These are phyloP conservation scores for Apamea crenata DNA, from an alignment of 2,888 invertebrate species.

Conservation along the genomic window DNA sequence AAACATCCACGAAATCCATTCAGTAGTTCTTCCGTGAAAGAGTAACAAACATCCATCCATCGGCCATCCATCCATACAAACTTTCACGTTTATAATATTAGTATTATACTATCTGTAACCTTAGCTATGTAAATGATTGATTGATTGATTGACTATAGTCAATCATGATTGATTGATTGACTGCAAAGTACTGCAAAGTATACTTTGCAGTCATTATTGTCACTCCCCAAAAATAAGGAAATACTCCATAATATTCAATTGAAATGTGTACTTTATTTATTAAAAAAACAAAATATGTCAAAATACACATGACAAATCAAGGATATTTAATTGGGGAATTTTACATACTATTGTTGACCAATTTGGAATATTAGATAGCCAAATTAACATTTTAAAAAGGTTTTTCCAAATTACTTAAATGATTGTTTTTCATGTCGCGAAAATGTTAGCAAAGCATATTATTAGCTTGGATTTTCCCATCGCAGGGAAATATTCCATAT, in stretches of 20 bases:
- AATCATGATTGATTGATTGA: too few relatives aligned
- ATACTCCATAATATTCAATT: background rate
- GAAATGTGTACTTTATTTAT: background rate
- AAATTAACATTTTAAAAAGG: conserved; percentile 15
- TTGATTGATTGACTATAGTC: too few relatives aligned
- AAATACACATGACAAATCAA: conserved; percentile 3
- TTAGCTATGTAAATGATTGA: too few relatives aligned
- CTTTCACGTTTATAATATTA: too few relatives aligned
- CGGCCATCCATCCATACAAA: too few relatives aligned
- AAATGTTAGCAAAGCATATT: background rate
- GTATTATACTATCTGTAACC: too few relatives aligned
- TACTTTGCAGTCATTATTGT: background rate
- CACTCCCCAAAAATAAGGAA: background rate
- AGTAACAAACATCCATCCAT: too few relatives aligned
- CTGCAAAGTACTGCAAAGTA: too few relatives aligned
- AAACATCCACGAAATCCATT: too few relatives aligned
- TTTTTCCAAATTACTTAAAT: background rate
- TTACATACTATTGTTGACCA: background rate
- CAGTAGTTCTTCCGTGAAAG: too few relatives aligned
- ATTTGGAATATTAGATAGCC: background rate
- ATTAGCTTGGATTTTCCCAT: background rate
- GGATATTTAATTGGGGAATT: conserved; percentile 8
- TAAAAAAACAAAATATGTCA: too few relatives aligned
- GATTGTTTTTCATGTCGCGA: background rate
- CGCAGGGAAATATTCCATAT: background rate